These are phyloP conservation scores for Otus sunia DNA, from an alignment of 2,113 vertebrate species.

Conservation along the genomic window DNA sequence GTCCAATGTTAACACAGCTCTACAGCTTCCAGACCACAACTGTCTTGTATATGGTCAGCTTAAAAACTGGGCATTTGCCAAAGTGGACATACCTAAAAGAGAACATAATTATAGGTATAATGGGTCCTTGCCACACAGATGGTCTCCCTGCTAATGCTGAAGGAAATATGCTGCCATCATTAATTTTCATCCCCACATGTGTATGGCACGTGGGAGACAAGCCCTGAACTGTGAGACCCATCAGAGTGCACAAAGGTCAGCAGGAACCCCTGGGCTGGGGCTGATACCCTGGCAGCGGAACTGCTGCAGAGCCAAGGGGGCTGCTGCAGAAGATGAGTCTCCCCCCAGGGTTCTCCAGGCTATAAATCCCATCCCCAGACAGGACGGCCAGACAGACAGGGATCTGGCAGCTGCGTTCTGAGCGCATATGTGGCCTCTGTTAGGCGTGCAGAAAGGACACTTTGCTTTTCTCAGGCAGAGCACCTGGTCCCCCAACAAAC, in stretches of 20 bases:
- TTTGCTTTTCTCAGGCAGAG: background rate
- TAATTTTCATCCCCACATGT: accelerated
- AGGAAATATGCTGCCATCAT: background rate
- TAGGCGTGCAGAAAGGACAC: background rate
- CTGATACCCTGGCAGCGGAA: background rate
- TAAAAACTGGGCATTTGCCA: background rate
- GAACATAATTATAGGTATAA: background rate
- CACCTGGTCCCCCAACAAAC: accelerated
- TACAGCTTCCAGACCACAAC: background rate
- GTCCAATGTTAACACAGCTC: background rate
- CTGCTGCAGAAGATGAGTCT: background rate
- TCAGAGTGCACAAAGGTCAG: background rate
- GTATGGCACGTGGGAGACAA: accelerated
- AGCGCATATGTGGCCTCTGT: accelerated
- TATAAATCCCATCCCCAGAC: background rate
- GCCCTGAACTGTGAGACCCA: accelerated
- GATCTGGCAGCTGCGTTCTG: background rate
- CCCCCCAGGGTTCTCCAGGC: background rate
- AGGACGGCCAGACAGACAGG: background rate
- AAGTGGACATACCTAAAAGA: background rate
- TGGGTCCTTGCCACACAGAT: background rate
- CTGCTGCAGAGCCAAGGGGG: background rate
- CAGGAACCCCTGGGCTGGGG: background rate
- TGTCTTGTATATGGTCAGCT: background rate
- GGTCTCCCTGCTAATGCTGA: background rate